phyloP scores from a whole-genome alignment of 2,888 invertebrate species.

The Ceraclea dissimilis region DNA sequence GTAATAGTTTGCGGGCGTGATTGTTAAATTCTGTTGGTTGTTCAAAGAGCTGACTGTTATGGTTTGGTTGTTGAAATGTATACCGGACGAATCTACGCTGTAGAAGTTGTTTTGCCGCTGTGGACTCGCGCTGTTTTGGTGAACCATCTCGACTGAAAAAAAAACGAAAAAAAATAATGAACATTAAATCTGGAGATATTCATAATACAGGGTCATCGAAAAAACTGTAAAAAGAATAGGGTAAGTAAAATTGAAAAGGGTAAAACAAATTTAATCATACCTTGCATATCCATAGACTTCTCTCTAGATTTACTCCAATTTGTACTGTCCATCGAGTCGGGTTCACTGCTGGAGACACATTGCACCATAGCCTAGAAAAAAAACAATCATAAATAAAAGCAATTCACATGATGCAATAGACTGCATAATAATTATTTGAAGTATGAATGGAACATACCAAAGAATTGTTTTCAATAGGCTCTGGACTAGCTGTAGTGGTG shows the following conservation, averaged over 20 bases:
- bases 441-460: too few relatives aligned
- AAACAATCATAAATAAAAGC: background rate
- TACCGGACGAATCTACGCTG: conserved; percentile 40
- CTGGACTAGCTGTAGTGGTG: conserved; percentile 44
- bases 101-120: conserved; percentile 24
- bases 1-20: conserved; percentile 39
- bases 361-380: conserved; percentile 69
- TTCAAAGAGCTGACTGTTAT: conserved; percentile 31
- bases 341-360: conserved; percentile 81
- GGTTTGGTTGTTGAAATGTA: conserved; percentile 36
- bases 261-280: conserved; percentile 5
- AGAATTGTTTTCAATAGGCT: conserved; percentile 39
- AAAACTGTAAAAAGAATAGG: too few relatives aligned
- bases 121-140: conserved; percentile 8
- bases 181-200: too few relatives aligned
- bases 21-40: conserved; percentile 35
- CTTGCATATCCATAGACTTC: conserved; percentile 36
- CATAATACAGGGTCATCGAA: too few relatives aligned
- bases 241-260: too few relatives aligned
- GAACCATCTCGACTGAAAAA: conserved; percentile 8
- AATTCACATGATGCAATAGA: too few relatives aligned
- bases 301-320: conserved; percentile 22
- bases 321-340: conserved; percentile 53
- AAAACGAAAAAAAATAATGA: background rate
- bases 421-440: too few relatives aligned